Evolutionary conservation across 2,797 vertebrate species (phyloP).

Genomic region (Macrochelys suwanniensis): DNA sequence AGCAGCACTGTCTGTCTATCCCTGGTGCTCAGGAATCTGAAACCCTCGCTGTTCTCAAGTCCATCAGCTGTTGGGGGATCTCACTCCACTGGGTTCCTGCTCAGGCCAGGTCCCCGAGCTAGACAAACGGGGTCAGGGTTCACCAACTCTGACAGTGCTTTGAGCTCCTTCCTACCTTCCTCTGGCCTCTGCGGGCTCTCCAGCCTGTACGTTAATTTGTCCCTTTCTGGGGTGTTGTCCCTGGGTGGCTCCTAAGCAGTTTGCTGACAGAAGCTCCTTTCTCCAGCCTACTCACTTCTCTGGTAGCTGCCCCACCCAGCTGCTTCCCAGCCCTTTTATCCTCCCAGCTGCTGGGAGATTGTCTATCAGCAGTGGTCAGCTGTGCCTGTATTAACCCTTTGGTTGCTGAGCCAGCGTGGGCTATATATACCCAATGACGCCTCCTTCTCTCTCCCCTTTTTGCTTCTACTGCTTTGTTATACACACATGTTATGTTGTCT

Average conservation of each 20-base stretch:
- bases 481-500: neutral
- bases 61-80: neutral
- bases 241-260: neutral
- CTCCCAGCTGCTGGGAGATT: neutral
- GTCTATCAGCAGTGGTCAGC: neutral
- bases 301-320: too few species aligned
- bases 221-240: neutral
- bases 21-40: neutral
- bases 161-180: neutral
- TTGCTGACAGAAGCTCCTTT: neutral
- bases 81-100: neutral
- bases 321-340: too few species aligned
- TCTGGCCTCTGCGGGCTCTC: neutral
- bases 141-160: neutral
- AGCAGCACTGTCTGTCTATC: neutral
- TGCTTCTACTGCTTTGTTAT: neutral
- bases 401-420: neutral
- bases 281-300: neutral
- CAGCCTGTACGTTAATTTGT: neutral
- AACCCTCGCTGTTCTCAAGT: neutral
- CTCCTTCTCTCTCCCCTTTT: neutral
- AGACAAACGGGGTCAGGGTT: neutral
- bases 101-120: neutral
- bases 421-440: neutral
- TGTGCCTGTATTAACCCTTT: neutral